These are phyloP conservation scores for Columba janthina DNA, from an alignment of 2,113 vertebrate species.

Conservation along the genomic window DNA sequence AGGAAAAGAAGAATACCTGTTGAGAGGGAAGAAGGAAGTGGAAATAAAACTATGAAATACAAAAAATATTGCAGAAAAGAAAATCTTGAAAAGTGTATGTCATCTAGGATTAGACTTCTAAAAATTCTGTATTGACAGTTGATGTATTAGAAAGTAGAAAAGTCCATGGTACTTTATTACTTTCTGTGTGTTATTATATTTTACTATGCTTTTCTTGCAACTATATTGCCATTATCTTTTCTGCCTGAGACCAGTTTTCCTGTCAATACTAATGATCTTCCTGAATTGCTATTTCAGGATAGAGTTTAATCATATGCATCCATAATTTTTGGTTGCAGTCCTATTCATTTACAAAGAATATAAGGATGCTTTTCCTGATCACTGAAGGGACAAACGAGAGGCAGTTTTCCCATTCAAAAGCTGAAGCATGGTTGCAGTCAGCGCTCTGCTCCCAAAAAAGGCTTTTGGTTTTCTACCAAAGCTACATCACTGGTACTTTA, in stretches of 20 bases:
- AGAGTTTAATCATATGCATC: not conserved
- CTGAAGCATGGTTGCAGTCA: not conserved
- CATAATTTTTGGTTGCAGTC: not conserved
- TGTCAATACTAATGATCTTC: not conserved
- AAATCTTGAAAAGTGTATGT: not conserved
- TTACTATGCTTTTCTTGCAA: not conserved
- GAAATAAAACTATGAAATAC: not conserved
- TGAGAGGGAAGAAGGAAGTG: not conserved
- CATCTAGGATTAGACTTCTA: not conserved
- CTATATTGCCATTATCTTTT: not conserved
- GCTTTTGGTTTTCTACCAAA: not conserved
- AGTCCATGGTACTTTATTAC: not conserved
- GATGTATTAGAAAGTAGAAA: not conserved
- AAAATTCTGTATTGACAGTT: not conserved
- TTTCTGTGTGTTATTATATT: not conserved
- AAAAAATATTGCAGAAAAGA: not conserved
- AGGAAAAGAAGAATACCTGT: not conserved
- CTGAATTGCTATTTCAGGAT: not conserved
- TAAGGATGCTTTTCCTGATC: not conserved
- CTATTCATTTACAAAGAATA: not conserved
- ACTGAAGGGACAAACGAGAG: not conserved
- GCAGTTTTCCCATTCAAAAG: not conserved
- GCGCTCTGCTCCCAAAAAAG: not conserved
- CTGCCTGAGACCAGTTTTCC: not conserved
- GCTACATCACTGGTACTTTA: not conserved